Evolutionary conservation across 2,888 invertebrate species (phyloP).

Genomic region (Sarcophaga caerulescens): DNA sequence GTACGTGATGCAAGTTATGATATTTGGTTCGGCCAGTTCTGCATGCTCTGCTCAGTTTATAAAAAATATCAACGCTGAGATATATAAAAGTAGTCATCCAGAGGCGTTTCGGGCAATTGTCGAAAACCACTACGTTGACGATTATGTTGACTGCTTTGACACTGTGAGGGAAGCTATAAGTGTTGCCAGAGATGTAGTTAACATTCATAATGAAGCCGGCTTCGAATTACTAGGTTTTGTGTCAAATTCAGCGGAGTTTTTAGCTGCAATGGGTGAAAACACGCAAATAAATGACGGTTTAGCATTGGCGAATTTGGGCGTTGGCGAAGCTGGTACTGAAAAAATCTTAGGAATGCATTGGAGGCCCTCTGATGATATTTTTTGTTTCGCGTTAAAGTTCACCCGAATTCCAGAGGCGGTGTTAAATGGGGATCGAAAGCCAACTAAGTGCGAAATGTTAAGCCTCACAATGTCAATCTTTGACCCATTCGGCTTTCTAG

Average conservation of each 20-base stretch:
- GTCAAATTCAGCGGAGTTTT: slow-evolving; percentile 54
- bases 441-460: slow-evolving; percentile 40
- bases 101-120: slow-evolving; percentile 54
- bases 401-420: slow-evolving; percentile 9
- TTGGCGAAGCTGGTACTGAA: slow-evolving; percentile 1
- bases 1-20: slow-evolving; percentile 56
- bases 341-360: slow-evolving; percentile 48
- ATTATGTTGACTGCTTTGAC: slow-evolving; percentile 57
- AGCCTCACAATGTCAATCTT: slow-evolving; percentile 36
- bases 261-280: slow-evolving; percentile 16
- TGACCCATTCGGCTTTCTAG: slow-evolving; percentile 45
- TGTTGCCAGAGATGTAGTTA: slow-evolving; percentile 49
- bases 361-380: slow-evolving; percentile 35
- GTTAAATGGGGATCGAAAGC: slow-evolving; percentile 30
- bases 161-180: slow-evolving; percentile 50
- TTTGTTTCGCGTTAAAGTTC: slow-evolving; percentile 33
- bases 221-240: slow-evolving; percentile 62
- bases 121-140: slow-evolving; percentile 62
- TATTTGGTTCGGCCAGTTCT: slow-evolving; percentile 58
- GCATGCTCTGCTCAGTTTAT: slow-evolving; percentile 55
- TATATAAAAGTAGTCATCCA: slow-evolving; percentile 28
- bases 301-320: slow-evolving; percentile 21
- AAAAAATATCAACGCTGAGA: slow-evolving; percentile 58
- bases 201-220: slow-evolving; percentile 57
- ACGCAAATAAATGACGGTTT: not conserved